Conservation (phyloP, 2,888 invertebrate genomes). For the Heteromyza rotundicornis region DNA sequence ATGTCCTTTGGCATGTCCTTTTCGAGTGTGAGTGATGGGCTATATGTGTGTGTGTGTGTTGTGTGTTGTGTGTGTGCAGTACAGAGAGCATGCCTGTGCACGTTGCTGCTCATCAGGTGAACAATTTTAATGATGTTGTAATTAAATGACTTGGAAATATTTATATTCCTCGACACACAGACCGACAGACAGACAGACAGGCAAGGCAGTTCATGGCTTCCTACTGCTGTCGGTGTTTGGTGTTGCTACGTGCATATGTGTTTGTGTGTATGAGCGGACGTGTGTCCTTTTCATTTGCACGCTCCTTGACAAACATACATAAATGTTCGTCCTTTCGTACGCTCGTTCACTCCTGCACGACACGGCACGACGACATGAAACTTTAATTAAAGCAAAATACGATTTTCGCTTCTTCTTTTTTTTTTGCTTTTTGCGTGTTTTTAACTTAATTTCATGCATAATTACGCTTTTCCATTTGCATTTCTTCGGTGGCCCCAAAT, state of each 20-base stretch:
- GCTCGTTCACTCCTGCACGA: too few relatives aligned
- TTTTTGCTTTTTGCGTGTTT: neutral
- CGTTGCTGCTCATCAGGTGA: conserved; percentile 37
- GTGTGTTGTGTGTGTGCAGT: too few relatives aligned
- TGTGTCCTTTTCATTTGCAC: too few relatives aligned
- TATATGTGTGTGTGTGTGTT: too few relatives aligned
- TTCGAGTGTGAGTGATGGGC: too few relatives aligned
- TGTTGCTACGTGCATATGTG: neutral
- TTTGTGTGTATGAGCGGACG: too few relatives aligned
- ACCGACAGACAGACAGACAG: too few relatives aligned
- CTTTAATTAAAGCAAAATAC: neutral
- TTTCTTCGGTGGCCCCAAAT: neutral
- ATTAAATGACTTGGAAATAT: conserved; percentile 51
- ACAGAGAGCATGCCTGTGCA: too few relatives aligned
- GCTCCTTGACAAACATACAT: too few relatives aligned
- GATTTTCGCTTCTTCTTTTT: neutral
- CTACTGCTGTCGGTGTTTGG: neutral
- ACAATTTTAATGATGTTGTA: conserved; percentile 49
- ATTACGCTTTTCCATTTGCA: neutral
- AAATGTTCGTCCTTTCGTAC: too few relatives aligned
- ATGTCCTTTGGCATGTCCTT: too few relatives aligned
- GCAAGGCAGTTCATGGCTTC: too few relatives aligned
- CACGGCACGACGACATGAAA: neutral
- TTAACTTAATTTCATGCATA: neutral
- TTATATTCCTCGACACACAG: conserved; percentile 31